phyloP scores from a whole-genome alignment of 2,888 invertebrate genomes.

The Plutella xylostella region DNA sequence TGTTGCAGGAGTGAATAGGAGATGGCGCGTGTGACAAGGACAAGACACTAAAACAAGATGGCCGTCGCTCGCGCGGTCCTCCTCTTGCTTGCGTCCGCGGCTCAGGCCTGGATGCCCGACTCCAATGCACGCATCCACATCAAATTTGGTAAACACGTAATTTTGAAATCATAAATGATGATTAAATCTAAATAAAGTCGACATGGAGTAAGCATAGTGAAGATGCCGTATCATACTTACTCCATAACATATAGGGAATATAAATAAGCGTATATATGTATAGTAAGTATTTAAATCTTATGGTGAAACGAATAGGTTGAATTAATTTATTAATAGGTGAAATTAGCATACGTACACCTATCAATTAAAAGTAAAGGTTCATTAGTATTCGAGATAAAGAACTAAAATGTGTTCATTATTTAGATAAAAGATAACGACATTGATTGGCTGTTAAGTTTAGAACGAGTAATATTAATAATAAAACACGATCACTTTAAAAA shows the following conservation, averaged over 20 bases:
- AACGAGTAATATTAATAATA: too few relatives aligned
- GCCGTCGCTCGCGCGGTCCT: conserved; percentile 67
- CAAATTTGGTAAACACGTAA: conserved; percentile 75
- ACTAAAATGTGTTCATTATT: not conserved
- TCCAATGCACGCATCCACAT: conserved; percentile 75
- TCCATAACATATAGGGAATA: too few relatives aligned
- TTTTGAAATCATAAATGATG: too few relatives aligned
- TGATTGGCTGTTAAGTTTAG: conserved; percentile 12
- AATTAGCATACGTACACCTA: too few relatives aligned
- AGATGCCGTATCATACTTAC: too few relatives aligned
- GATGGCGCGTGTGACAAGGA: conserved; percentile 54
- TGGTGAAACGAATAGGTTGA: too few relatives aligned
- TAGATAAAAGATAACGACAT: conserved; percentile 6
- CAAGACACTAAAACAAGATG: conserved; percentile 52
- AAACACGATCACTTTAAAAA: too few relatives aligned
- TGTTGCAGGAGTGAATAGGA: conserved; percentile 45
- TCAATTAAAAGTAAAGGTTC: not conserved
- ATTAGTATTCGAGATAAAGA: conserved; percentile 10
- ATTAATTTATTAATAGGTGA: too few relatives aligned
- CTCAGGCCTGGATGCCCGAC: conserved; percentile 80
- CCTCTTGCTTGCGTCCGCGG: conserved; percentile 65
- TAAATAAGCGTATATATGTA: too few relatives aligned
- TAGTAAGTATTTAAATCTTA: too few relatives aligned
- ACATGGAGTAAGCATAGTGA: too few relatives aligned
- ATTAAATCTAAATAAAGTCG: too few relatives aligned